A percentile compares a stretch with the other conserved stretches of the same genome.
These are phyloP conservation scores for Chymomyza costata DNA, from an alignment of 1,140 invertebrate species.

Conservation along the genomic window DNA sequence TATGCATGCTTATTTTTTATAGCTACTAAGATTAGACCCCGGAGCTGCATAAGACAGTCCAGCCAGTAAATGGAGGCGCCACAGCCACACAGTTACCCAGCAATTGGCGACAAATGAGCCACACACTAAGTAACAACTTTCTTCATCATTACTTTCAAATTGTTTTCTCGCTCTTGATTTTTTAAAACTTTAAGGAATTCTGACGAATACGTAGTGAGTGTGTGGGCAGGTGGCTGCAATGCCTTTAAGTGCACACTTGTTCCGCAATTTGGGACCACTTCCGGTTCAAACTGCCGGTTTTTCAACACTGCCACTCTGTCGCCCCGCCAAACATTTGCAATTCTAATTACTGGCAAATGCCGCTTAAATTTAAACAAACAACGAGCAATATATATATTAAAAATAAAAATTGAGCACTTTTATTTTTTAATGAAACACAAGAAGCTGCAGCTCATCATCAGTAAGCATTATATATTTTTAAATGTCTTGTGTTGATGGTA, in stretches of 20 bases:
- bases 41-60: not conserved
- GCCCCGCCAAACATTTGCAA: conserved; percentile 49
- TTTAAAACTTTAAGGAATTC: conserved; percentile 33
- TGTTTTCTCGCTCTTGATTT: conserved; percentile 63
- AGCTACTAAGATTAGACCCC: conserved; percentile 52
- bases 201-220: no score
- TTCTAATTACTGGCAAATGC: conserved; percentile 56
- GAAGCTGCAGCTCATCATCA: conserved; percentile 1
- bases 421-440: conserved; percentile 9
- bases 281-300: conserved; percentile 36
- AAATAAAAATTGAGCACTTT: conserved; percentile 10
- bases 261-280: conserved; percentile 55
- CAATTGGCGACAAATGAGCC: conserved; percentile 69
- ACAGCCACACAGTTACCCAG: conserved; percentile 18
- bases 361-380: conserved; percentile 36
- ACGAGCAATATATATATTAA: no score
- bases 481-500: no score
- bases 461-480: conserved; percentile 15
- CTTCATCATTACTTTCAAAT: conserved; percentile 69
- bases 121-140: conserved; percentile 69
- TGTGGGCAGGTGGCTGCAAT: no score
- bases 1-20: conserved; percentile 55
- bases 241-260: conserved; percentile 33
- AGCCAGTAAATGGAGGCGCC: no score
- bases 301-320: no score